Evolutionary conservation across 2,888 invertebrate species (phyloP).

Genomic region (Pristionchus maxplancki): DNA sequence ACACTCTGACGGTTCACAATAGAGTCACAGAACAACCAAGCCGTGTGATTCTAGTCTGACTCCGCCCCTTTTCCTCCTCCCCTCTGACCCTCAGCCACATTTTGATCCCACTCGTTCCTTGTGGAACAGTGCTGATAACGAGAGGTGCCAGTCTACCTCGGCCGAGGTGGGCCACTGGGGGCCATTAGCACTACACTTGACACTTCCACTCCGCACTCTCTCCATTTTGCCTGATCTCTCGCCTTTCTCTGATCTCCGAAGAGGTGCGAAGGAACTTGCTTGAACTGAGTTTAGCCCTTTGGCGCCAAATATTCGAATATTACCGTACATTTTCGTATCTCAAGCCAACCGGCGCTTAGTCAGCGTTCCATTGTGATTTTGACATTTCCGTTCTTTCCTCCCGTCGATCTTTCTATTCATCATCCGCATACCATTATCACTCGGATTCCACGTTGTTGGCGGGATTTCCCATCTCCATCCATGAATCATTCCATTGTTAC

Average conservation of each 20-base stretch:
- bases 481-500: not conserved
- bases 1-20: not conserved
- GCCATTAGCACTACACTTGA: not conserved
- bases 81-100: not conserved
- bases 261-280: not conserved
- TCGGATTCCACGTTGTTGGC: not conserved
- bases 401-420: not conserved
- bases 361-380: not conserved
- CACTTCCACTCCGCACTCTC: not conserved
- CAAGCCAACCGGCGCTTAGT: not conserved
- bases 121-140: not conserved
- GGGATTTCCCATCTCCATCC: not conserved
- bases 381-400: not conserved
- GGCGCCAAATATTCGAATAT: constrained; percentile 17
- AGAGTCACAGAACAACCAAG: not conserved
- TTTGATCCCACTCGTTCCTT: not conserved
- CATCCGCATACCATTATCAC: not conserved
- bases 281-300: not conserved
- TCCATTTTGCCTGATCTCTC: not conserved
- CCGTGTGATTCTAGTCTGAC: not conserved
- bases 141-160: not conserved
- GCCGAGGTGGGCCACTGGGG: not conserved
- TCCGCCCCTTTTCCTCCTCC: constrained; percentile 5
- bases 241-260: not conserved
- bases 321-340: not conserved